phyloP scores from a whole-genome alignment of 53 echinoderm and acorn worm genomes.

The Holothuria leucospilota region DNA sequence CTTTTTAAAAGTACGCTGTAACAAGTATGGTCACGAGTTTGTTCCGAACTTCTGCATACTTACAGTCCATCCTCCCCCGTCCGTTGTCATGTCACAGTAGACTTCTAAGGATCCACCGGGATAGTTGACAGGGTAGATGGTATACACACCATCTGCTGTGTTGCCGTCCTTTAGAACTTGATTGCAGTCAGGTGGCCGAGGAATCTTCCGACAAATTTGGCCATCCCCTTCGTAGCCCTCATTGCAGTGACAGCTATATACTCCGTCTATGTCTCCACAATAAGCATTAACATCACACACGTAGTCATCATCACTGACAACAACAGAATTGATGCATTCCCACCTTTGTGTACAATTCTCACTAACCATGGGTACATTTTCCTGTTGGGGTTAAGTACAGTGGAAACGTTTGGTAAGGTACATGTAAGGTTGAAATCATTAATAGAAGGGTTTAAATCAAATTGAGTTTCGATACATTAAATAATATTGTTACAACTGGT shows the following conservation, averaged over 20 bases:
- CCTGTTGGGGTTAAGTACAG: background rate
- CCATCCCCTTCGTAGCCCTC: too few relatives aligned
- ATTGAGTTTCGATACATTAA: background rate
- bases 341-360: background rate
- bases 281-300: background rate
- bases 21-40: too few relatives aligned
- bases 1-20: too few relatives aligned
- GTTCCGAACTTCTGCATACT: background rate
- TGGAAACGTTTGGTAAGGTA: background rate
- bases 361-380: background rate
- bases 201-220: too few relatives aligned
- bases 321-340: background rate
- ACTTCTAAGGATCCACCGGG: slow-evolving; percentile 9
- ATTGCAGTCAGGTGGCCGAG: too few relatives aligned
- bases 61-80: too few relatives aligned
- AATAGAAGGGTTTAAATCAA: background rate
- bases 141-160: background rate
- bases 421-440: too few relatives aligned
- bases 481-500: too few relatives aligned
- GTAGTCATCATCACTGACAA: background rate
- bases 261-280: background rate
- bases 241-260: background rate
- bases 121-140: background rate
- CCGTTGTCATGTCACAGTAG: slow-evolving; percentile 8
- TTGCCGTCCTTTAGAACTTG: too few relatives aligned